Evolutionary conservation across 2,888 invertebrate genomes (phyloP).

Genomic region (Drosophila robusta): DNA sequence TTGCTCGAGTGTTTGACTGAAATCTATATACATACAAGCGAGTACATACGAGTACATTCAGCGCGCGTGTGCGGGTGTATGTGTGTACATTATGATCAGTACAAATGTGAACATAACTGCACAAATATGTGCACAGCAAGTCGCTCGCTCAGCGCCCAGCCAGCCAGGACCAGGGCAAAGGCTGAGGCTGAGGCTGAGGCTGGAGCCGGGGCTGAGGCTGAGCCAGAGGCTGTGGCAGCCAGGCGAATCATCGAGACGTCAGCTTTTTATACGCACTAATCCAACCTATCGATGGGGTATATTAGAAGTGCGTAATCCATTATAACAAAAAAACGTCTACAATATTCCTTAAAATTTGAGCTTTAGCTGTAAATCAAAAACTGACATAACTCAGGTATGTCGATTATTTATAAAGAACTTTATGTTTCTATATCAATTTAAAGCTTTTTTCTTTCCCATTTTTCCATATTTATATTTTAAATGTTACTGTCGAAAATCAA

Average conservation of each 20-base stretch:
- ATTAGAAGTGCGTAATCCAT: not conserved
- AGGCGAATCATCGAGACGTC: slow-evolving; percentile 62
- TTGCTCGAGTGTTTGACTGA: slow-evolving; percentile 84
- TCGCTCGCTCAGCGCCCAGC: slow-evolving; percentile 63
- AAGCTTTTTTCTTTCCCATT: too few relatives aligned
- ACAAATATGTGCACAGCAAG: slow-evolving; percentile 83
- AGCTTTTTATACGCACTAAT: slow-evolving; percentile 38
- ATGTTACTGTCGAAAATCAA: too few relatives aligned
- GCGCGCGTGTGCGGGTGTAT: slow-evolving; percentile 28
- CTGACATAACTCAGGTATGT: too few relatives aligned
- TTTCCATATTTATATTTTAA: too few relatives aligned
- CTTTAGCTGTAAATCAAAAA: too few relatives aligned
- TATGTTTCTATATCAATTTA: too few relatives aligned
- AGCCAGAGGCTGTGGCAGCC: slow-evolving; percentile 31
- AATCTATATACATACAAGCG: slow-evolving; percentile 75
- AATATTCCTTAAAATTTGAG: not conserved
- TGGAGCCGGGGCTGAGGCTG: slow-evolving; percentile 9
- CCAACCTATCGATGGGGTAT: slow-evolving; percentile 2
- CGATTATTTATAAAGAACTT: too few relatives aligned
- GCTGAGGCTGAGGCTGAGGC: not conserved
- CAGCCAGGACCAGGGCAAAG: slow-evolving; percentile 19
- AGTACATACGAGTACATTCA: slow-evolving; percentile 36
- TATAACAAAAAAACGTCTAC: too few relatives aligned
- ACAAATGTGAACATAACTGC: slow-evolving; percentile 84
- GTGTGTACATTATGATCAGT: slow-evolving; percentile 83